These are phyloP conservation scores for Parauchenoglanis punctatus DNA, from an alignment of 2,797 vertebrate genomes.

Conservation along the genomic window DNA sequence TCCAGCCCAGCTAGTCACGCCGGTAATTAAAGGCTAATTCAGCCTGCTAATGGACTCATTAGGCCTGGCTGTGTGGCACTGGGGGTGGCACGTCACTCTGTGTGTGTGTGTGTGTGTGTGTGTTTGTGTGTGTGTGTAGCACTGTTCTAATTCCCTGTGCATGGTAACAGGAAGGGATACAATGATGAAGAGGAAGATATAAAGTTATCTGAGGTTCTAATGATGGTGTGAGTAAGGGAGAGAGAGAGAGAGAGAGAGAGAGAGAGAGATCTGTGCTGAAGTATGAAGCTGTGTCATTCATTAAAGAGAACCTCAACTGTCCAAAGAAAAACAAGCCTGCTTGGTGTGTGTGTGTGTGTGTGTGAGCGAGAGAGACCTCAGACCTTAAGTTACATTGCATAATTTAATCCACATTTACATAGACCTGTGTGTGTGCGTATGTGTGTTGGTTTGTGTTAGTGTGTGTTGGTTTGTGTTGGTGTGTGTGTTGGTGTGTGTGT, in stretches of 20 bases:
- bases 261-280: not conserved
- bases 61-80: slow-evolving; percentile 43
- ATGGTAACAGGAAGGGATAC: not conserved
- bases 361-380: not conserved
- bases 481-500: slow-evolving; percentile 18
- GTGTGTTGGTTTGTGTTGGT: slow-evolving; percentile 16
- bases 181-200: not conserved
- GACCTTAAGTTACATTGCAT: slow-evolving; percentile 2
- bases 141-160: not conserved
- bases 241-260: no score
- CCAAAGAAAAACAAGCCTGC: not conserved
- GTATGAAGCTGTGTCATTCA: not conserved
- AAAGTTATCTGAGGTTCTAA: not conserved
- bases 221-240: not conserved
- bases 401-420: not conserved
- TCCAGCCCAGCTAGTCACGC: slow-evolving; percentile 43
- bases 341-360: not conserved
- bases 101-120: slow-evolving; percentile 25
- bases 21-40: slow-evolving; percentile 58
- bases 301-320: not conserved
- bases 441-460: not conserved
- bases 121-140: slow-evolving; percentile 15
- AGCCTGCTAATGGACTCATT: slow-evolving; percentile 59
- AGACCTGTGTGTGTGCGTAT: not conserved
- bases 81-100: not conserved